Base-by-base conservation (phyloP, 2,888 invertebrate species). In the Syritta pipiens region DNA sequence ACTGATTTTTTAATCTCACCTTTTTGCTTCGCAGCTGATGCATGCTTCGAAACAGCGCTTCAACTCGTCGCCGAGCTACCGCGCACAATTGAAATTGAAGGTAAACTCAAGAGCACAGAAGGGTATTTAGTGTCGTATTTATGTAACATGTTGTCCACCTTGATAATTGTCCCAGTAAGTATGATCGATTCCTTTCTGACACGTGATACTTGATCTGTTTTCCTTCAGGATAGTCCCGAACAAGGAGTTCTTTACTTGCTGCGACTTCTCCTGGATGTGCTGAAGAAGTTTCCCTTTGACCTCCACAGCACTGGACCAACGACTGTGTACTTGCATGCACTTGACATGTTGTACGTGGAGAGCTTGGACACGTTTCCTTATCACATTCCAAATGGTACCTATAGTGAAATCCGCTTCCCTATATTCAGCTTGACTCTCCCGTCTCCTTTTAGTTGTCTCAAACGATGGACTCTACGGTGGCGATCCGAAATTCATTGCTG, bases 391-490 rank as follows among this genome's bases (percentile, higher is more conserved):
- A 93, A 93, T 90, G 95, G 88, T 88, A 3, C n/a, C n/a, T n/a
- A n/a, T n/a, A n/a, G n/a, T n/a, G n/a, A n/a, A n/a, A n/a, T 32
- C 5, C 3, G 1, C 3, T 3, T 10, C 12, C 2, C 1, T 10
- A 5, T 32, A 1, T 5, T 9, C 4, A 3, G 1, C 10, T 32
- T 7, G 9, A 14, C 4, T 17, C n/a, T n/a, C n/a, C n/a, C n/a
- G n/a, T n/a, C n/a, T n/a, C n/a, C 12, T 20, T 42, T 10, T 24
- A 93, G 96, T 98, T 76, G 94, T 97, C 85, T 97, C 97, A 2
- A 98, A 98, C 86, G 97, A 98, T 88, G 92, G 94, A 67, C 89
- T 98, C 35, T 98, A 98, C 86, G 97, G 97, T 4, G 93, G 94
- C 7, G 97, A 97, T 89, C 91, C 93, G 9, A 96, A 96, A 88